Conservation (phyloP, 2,888 invertebrate species). For the Brenthis hecate region DNA sequence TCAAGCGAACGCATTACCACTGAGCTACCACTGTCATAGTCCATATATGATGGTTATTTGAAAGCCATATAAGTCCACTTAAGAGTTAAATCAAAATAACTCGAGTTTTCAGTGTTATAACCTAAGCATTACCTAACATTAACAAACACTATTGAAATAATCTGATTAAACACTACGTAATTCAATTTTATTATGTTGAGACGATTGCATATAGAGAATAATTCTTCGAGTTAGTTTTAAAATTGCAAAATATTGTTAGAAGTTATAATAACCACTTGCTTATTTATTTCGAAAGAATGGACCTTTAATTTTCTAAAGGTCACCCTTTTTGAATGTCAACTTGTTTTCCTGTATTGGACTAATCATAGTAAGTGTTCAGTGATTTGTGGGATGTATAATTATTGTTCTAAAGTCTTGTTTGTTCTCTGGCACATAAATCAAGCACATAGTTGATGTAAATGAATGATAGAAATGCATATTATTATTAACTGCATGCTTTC, state of each 20-base stretch:
- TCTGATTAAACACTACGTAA: conserved; percentile 8
- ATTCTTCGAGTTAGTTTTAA: no score
- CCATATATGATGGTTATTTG: conserved; percentile 6
- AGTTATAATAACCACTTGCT: no score
- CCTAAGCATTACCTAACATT: conserved; percentile 2
- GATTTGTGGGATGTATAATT: conserved; percentile 2
- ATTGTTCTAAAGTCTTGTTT: conserved; percentile 17
- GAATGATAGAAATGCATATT: conserved; percentile 7
- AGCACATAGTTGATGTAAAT: conserved; percentile 4
- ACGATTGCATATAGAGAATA: conserved; percentile 3
- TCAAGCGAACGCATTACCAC: no score
- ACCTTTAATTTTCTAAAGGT: conserved; percentile 13
- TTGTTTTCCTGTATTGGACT: conserved; percentile 11
- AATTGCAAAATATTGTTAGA: no score
- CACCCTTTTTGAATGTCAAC: conserved; percentile 16
- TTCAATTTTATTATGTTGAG: conserved; percentile 14
- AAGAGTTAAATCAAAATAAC: conserved; percentile 11
- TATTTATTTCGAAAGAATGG: conserved; percentile 9
- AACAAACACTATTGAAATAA: conserved; percentile 6
- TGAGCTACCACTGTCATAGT: no score
- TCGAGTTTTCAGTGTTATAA: neutral
- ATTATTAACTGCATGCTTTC: neutral
- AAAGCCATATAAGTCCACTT: conserved; percentile 12
- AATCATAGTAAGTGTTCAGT: conserved; percentile 12
- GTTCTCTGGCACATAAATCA: conserved; percentile 8